Evolutionary conservation across 1,140 invertebrate species (phyloP), one percentile per base, ranked within the genome.

Genomic region (Paralvinella palmiformis): DNA sequence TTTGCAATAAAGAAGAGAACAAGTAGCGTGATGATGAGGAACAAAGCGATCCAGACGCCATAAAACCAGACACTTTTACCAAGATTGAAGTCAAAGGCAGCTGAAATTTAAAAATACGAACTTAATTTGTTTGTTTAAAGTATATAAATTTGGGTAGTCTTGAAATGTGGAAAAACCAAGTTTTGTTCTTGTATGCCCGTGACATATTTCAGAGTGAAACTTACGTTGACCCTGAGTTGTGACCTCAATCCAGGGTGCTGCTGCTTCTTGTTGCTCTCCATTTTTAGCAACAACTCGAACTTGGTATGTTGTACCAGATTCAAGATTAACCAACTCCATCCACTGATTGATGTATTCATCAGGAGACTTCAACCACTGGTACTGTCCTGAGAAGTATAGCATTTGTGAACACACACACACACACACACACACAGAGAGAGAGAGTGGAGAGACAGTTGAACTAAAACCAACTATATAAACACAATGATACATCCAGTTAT

Each of bases 231-330:
- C 70, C 33, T 41, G 45, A 20, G 73, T 75, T 3, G 35, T 64
- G 5, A 59, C 57, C 53, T 63, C 55, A 17, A 66, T 50, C 59
- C 68, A 69, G 15, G 61, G 37, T n/a, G 56, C 50, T 10, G 70
- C 31, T 31, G 67, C 52, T 24, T 65, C 59, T 52, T 87, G 78
- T 62, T 86, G 87, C 36, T 88, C 84, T 1, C 94, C 94, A 80
- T 97, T 95, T 48, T 95, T 92, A 27, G 95, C 89, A 5, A 96
- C 92, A 1, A 96, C 86, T 63, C 88, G 85, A 73, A 99, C 88
- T 70, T 96, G 90, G 75, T 98, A 87, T 3, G 86, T 85, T 65
- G 90, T 88, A n/a, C 90, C 91, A 3, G 88, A 88, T 69, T 89
- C 85, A 45, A 99, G 83, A 1, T 89, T 90, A 17, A 96, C 82